Evolutionary conservation across 2,797 vertebrate species (phyloP).

Genomic region (Squalus acanthias): DNA sequence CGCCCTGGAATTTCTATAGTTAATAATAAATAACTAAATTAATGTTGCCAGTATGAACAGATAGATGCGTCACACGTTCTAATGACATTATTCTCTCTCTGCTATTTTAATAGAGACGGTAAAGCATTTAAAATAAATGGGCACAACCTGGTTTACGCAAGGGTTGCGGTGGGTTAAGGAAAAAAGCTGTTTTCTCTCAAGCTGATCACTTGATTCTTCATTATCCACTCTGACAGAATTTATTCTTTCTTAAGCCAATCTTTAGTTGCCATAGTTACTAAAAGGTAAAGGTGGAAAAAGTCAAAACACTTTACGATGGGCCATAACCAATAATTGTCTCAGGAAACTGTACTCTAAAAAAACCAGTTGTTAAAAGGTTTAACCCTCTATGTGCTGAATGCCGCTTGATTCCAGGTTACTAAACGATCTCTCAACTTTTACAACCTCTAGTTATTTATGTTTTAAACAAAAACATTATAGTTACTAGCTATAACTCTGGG

Average conservation of each 20-base stretch:
- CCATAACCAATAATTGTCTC: conserved; percentile 35
- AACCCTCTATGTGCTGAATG: not conserved
- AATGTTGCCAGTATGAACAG: not conserved
- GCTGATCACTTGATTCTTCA: conserved; percentile 32
- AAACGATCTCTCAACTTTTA: not conserved
- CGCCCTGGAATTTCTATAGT: not conserved
- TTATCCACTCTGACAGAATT: conserved; percentile 31
- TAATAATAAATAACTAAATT: conserved; percentile 1
- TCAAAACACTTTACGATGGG: conserved; percentile 33
- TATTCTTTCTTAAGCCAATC: conserved; percentile 34
- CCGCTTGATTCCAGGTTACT: not conserved
- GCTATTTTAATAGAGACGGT: not conserved
- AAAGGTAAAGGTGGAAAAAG: conserved; percentile 34
- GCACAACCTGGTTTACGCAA: not conserved
- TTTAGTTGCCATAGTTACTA: conserved; percentile 37
- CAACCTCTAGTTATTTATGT: not conserved
- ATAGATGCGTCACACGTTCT: not conserved
- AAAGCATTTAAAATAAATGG: conserved; percentile 15
- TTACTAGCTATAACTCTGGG: not conserved
- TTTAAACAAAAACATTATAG: not conserved
- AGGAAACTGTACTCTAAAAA: conserved; percentile 13
- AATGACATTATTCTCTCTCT: not conserved
- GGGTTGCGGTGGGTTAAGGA: conserved; percentile 8
- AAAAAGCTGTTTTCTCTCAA: not conserved
- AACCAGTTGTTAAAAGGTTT: conserved; percentile 33